Conservation (phyloP, 2,797 vertebrate species). For the Neopelma chrysocephalum region DNA sequence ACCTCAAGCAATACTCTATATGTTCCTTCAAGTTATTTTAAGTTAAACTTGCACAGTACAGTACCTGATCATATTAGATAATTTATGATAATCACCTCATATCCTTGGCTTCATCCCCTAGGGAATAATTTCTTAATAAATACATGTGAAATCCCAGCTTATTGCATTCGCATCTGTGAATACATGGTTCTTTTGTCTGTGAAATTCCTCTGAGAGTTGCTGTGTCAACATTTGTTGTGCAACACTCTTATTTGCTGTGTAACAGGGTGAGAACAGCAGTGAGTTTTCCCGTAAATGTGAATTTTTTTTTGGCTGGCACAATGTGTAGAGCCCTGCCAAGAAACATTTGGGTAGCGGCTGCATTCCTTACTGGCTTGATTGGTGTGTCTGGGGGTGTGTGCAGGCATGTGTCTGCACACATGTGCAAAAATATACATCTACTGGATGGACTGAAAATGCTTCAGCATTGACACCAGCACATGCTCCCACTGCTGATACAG, state of each 20-base stretch:
- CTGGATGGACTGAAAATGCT: neutral
- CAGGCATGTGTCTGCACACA: neutral
- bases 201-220: conserved; percentile 2
- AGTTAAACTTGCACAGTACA: neutral
- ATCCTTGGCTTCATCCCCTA: neutral
- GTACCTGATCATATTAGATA: neutral
- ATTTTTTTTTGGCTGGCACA: conserved; percentile 1
- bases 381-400: too few relatives aligned
- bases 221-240: neutral
- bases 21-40: neutral
- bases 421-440: neutral
- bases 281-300: conserved; percentile 43
- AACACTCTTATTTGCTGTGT: conserved; percentile 26
- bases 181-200: neutral
- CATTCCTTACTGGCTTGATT: neutral
- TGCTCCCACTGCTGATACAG: neutral
- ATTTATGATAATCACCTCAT: neutral
- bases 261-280: conserved; percentile 11
- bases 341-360: neutral
- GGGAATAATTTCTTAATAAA: neutral
- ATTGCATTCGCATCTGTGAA: neutral
- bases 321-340: neutral
- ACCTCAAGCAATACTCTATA: neutral
- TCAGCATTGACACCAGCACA: neutral
- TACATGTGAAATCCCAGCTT: neutral